These are phyloP conservation scores for Ictidomys tridecemlineatus DNA, from an alignment of 2,113 vertebrate species.

Conservation along the genomic window DNA sequence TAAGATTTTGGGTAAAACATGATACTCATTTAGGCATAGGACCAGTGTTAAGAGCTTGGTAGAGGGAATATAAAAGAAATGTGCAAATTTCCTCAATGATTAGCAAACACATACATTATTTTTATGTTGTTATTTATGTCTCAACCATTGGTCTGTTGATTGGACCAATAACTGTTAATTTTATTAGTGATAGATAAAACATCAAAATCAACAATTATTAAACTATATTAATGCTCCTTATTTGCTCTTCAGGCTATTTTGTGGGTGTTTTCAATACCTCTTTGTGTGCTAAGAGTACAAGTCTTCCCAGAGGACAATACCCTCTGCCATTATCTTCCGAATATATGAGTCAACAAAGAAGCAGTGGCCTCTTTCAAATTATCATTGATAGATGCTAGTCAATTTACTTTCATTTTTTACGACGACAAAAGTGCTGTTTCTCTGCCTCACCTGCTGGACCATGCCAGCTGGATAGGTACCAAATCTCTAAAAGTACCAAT, in stretches of 20 bases:
- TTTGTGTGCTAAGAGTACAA: background rate
- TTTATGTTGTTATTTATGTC: background rate
- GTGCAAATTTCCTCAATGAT: background rate
- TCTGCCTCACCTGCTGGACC: constrained; percentile 69
- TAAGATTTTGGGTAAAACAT: background rate
- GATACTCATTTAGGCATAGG: background rate
- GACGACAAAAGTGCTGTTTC: constrained; percentile 38
- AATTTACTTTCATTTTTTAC: constrained; percentile 44
- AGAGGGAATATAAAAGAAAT: background rate
- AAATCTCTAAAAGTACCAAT: constrained; percentile 68
- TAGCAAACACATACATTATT: background rate
- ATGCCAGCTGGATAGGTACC: constrained; percentile 42
- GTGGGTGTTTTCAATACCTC: background rate
- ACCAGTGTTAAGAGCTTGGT: background rate
- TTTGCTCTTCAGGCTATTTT: background rate
- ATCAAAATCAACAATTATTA: constrained; percentile 28
- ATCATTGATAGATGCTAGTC: background rate
- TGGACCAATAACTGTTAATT: constrained; percentile 5
- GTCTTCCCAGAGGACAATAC: background rate
- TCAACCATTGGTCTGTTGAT: background rate
- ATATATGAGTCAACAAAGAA: background rate
- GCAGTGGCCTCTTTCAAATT: background rate
- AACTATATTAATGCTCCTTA: background rate
- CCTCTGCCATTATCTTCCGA: background rate
- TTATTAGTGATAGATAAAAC: constrained; percentile 2